These are phyloP conservation scores for Acanthopleura granulata DNA, from an alignment of 2,888 invertebrate genomes.

Conservation along the genomic window DNA sequence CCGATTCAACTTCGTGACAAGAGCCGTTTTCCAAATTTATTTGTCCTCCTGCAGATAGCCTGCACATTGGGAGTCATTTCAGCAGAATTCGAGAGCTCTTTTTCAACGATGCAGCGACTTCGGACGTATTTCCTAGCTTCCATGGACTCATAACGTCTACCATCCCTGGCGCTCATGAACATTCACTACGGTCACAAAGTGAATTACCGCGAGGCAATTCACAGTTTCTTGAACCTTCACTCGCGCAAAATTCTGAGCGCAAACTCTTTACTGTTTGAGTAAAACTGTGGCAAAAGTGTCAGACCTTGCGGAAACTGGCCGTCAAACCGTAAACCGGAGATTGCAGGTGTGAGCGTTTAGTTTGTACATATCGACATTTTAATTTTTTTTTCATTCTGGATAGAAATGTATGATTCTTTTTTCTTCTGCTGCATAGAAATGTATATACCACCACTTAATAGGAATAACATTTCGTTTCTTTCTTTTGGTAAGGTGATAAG, in stretches of 20 bases:
- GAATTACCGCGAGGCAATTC: slow-evolving; percentile 16
- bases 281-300: no score
- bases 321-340: no score
- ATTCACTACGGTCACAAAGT: slow-evolving; percentile 22
- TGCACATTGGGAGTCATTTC: not conserved
- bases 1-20: not conserved
- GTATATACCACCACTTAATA: no score
- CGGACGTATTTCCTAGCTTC: not conserved
- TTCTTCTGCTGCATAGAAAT: no score
- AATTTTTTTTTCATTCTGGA: no score
- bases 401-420: no score
- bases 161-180: slow-evolving; percentile 23
- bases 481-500: no score
- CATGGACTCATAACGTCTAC: not conserved
- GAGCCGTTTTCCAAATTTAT: not conserved
- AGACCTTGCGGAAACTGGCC: no score
- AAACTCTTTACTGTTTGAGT: no score
- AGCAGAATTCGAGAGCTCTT: not conserved
- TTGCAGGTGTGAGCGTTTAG: no score
- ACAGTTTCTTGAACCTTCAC: slow-evolving; percentile 18
- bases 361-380: no score
- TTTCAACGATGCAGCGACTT: not conserved
- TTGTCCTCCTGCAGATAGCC: not conserved
- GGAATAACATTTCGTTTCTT: no score
- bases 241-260: slow-evolving; percentile 54